These are phyloP conservation scores for Meteorus sp. DNA, from an alignment of 1,140 invertebrate species.

Conservation along the genomic window DNA sequence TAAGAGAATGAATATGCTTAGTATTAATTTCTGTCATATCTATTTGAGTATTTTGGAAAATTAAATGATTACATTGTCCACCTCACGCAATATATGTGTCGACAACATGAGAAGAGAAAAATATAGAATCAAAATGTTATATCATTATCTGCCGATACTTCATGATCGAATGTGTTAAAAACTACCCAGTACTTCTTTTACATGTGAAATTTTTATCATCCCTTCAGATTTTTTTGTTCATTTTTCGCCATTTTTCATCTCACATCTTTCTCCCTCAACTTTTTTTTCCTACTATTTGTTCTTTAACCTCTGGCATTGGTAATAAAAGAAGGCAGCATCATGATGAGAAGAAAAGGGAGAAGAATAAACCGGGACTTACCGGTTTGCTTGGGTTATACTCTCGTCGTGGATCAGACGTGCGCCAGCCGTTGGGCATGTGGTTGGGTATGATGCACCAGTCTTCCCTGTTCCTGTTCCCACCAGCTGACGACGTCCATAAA, in stretches of 20 bases:
- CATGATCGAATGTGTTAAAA: too few species aligned
- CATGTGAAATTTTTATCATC: too few species aligned
- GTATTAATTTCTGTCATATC: too few species aligned
- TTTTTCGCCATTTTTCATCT: conserved; percentile 10
- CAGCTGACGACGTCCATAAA: conserved; percentile 70
- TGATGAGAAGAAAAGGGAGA: conserved; percentile 9
- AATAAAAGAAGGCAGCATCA: conserved; percentile 15
- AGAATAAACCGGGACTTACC: conserved; percentile 22
- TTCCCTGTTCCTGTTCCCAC: conserved; percentile 66
- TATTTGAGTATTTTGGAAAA: too few species aligned
- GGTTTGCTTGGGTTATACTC: conserved; percentile 23
- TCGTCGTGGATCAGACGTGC: conserved; percentile 52
- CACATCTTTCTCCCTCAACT: conserved; percentile 6
- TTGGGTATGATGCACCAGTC: conserved; percentile 45
- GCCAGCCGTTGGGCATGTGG: conserved; percentile 53
- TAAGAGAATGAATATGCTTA: too few species aligned
- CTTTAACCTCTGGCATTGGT: conserved; percentile 5
- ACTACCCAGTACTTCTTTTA: too few species aligned
- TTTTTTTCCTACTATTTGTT: neutral
- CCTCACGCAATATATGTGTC: too few species aligned
- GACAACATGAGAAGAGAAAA: too few species aligned
- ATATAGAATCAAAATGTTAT: too few species aligned
- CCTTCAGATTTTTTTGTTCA: neutral
- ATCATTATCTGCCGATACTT: too few species aligned
- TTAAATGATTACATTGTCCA: too few species aligned